Base-by-base conservation (phyloP, 1,140 invertebrate genomes). In the Saccostrea cuccullata region DNA sequence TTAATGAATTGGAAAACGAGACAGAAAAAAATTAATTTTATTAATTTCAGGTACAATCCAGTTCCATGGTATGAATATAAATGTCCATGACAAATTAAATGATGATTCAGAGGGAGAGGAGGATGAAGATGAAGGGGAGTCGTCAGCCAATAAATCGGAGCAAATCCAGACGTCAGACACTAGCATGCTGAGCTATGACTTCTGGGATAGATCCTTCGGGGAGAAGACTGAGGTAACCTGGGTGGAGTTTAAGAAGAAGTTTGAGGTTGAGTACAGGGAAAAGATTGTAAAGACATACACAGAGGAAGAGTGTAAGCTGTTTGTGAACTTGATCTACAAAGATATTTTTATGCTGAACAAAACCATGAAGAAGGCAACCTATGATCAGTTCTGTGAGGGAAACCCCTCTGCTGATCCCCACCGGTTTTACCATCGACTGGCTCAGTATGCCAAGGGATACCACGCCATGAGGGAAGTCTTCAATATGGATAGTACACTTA, bases 381-480 rank as follows among this genome's bases (percentile, higher is more conserved):
- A 92, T 85, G 89, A 92, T n/a, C 36, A 56, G 20, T 92, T 92
- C 55, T 92, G 91, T 89, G 91, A 89, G 30, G 83, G 89, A 58
- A 92, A 92, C 67, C 87, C 82, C 0, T 26, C 88, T 36, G 90
- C 86, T 11, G 88, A 91, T 30, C 87, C 90, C 17, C 90, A 94
- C 73, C 84, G 90, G 13, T 94, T 94, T 70, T 94, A 89, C 82
- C 89, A 90, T 17, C 84, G 92, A 5, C 55, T 94, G 12, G 85
- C 91, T 55, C 88, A 92, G 15, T 93, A 93, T 77, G 90, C 90
- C n/a, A 85, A 90, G 11, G 92, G 91, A 15, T 91, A 91, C 70
- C 85, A 90, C 64, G 92, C 92, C 26, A 92, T 94, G 87, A 87
- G 90, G 64, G 91, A 93, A 87, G 93, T 94, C 47, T 92, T 94